Evolutionary conservation across 2,888 invertebrate genomes (phyloP), one percentile per base, ranked within the genome.

Genomic region (Acanthococcus lagerstroemiae): DNA sequence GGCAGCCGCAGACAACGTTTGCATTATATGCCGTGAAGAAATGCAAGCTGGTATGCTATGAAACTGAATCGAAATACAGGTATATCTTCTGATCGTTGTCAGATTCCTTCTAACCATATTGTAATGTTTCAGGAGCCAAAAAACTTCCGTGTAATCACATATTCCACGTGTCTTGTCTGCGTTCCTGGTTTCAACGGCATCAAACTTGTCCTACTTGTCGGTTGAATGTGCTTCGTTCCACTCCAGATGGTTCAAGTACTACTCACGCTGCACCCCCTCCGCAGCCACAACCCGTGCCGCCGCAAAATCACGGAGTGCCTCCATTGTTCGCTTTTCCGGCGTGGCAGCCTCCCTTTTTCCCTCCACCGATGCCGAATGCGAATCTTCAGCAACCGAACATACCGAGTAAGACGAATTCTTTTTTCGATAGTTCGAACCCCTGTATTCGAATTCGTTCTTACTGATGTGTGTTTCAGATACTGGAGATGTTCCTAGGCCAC

Each of bases 161-260:
- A 74, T 99, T 99, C 81, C 99, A 99, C 78, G 91, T 95, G 54
- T 89, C 91, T 65, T 99, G 99, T 77, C 81, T 99, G 65, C 85
- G 97, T 56, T 94, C 95, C 45, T 99, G 99, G 99, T 99, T 99
- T 80, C 99, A 99, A 79, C 84, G 99, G 7, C 99, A 99, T 76
- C 99, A 99, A 79, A 99, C 99, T 4, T 99, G 99, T 75, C 99
- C 99, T 1, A 99, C 99, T 4, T 99, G 99, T 76, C 84, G 96
- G 15, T 81, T 95, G 70, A 95, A 97, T 78, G 94, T 86, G 61
- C 75, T 86, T 58, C 77, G 81, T 68, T 76, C 78, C 60, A 70
- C 71, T 19, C 69, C 71, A 3, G 72, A 71, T 45, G 73, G 72
- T 4, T 72, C 71, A 27, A 74, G 73, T 65, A 67, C 65, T 55